Evolutionary conservation across 2,888 invertebrate genomes (phyloP), one percentile per base, ranked within the genome.

Genomic region (Tetragnatha montana): DNA sequence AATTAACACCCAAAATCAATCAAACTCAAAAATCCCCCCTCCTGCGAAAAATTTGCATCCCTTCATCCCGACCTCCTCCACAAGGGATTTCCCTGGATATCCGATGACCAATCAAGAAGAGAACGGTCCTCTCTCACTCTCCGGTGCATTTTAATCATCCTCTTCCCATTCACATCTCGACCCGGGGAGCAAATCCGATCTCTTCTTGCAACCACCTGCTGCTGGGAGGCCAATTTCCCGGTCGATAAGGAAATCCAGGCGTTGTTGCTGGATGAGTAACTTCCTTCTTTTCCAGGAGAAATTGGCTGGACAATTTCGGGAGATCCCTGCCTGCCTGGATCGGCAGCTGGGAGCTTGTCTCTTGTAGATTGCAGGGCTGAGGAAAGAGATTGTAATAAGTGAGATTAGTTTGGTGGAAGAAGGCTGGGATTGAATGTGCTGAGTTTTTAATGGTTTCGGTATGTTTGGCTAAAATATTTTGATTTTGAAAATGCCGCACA

Each of bases 201-300:
- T 49, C 21, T 50, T 51, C 50, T 21, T 8, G 74, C 6, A 73
- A 82, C 82, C 82, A 60, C 73, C 82, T 60, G 60, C 74, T 82
- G 51, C 47, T 50, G 76, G 49, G 8, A 21, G 71, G 71, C 21
- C 50, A 50, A 35, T 82, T 82, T 74, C 60, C 10, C 73, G 73
- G 73, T 82, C 82, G 82, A 82, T 82, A 51, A 82, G 82, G 82
- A 82, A 82, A 82, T 82, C 73, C 73, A 82, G 50, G 60, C 82
- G 74, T 49, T 82, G 82, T 82, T 82, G n/a, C 73, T 82, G 82
- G 82, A 82, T 82, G 82, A 82, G 82, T 82, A 82, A 82, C 73
- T 82, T 82, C 82, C 82, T 82, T 22, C 35, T 51, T 50, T 60
- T 35, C 35, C 35, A 35, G 4, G 35, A 35, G 35, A 35, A 35